A percentile compares a stretch with the other conserved stretches of the same genome.
phyloP scores from a whole-genome alignment of 1,140 invertebrate genomes.

The Ceratina japonica region DNA sequence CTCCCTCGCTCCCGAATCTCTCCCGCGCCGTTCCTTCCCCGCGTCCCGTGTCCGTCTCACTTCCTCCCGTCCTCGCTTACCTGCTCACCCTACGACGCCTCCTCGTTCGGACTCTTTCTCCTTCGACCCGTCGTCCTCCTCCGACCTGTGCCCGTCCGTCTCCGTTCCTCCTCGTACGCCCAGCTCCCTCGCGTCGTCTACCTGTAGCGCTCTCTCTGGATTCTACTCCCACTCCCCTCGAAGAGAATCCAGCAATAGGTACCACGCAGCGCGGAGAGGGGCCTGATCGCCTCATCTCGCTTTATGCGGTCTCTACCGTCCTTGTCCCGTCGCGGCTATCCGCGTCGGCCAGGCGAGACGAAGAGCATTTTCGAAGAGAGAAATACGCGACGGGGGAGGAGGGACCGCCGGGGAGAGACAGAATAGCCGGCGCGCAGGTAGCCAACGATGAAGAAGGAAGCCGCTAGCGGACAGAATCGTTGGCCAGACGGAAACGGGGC shows the following conservation, averaged over 20 bases:
- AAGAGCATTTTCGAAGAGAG: neutral
- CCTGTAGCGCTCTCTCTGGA: slow-evolving; percentile 23
- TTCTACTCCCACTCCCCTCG: slow-evolving; percentile 49
- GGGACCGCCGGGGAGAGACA: slow-evolving; percentile 27
- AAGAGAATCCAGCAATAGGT: slow-evolving; percentile 50
- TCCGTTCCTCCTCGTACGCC: neutral
- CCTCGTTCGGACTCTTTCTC: slow-evolving; percentile 44
- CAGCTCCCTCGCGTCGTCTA: slow-evolving; percentile 36
- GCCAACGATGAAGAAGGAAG: slow-evolving; percentile 60
- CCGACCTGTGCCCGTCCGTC: neutral
- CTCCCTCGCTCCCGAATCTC: slow-evolving; percentile 45
- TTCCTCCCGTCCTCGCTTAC: slow-evolving; percentile 24
- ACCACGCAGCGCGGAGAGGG: neutral
- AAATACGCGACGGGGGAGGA: neutral
- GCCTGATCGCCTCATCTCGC: slow-evolving; percentile 21
- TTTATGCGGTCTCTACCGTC: slow-evolving; percentile 25
- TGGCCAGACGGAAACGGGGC: slow-evolving; percentile 14
- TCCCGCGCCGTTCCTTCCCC: slow-evolving; percentile 30
- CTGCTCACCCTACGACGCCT: slow-evolving; percentile 39
- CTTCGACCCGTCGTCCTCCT: slow-evolving; percentile 31
- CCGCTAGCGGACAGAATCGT: neutral
- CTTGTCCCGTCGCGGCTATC: neutral
- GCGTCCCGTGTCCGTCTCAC: neutral
- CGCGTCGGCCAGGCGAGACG: slow-evolving; percentile 23
- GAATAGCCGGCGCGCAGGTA: slow-evolving; percentile 69